These are phyloP conservation scores for Lophotriccus pileatus DNA, from an alignment of 2,797 vertebrate species.

Conservation along the genomic window DNA sequence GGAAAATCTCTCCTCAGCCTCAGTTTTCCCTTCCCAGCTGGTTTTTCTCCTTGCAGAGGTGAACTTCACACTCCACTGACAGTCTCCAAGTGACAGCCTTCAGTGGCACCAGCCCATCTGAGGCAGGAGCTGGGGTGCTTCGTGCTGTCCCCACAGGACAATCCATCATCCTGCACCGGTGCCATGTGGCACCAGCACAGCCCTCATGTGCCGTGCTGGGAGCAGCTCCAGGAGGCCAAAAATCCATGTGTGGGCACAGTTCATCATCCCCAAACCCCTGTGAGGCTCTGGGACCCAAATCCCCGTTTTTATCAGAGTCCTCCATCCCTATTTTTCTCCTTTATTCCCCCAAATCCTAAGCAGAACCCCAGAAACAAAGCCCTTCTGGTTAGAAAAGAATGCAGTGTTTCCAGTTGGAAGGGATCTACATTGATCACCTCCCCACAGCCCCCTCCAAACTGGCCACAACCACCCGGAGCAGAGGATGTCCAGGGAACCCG, in stretches of 20 bases:
- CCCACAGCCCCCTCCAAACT: neutral
- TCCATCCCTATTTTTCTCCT: neutral
- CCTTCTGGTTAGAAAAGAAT: neutral
- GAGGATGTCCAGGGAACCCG: neutral
- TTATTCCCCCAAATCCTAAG: neutral
- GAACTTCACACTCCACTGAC: neutral
- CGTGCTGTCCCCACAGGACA: fast-evolving
- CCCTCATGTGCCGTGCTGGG: fast-evolving
- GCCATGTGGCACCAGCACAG: fast-evolving
- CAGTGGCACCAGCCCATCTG: fast-evolving
- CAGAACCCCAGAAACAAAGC: neutral
- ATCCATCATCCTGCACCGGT: fast-evolving
- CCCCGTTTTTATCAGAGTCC: neutral
- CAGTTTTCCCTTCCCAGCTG: neutral
- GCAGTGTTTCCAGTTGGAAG: neutral
- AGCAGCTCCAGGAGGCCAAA: neutral
- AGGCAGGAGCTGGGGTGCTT: neutral
- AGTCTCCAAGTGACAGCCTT: neutral
- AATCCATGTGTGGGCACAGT: neutral
- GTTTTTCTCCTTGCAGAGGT: neutral
- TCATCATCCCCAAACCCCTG: neutral
- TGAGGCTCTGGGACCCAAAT: fast-evolving
- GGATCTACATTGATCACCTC: neutral
- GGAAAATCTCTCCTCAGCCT: neutral
- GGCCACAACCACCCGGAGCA: neutral